Conservation (phyloP, 2,888 invertebrate genomes). For the Pseudococcus viburni region DNA sequence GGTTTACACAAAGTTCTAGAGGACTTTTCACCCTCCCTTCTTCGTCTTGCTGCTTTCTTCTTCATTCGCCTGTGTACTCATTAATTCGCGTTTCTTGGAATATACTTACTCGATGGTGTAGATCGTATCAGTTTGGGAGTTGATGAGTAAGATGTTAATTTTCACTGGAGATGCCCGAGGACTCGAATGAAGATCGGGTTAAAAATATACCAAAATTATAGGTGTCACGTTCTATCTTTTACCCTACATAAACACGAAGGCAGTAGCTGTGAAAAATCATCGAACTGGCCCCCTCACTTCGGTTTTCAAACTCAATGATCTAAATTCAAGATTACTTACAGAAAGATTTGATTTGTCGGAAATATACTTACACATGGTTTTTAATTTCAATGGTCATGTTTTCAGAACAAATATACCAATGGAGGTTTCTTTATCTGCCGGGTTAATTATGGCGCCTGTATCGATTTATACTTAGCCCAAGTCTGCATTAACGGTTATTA, state of each 20-base stretch:
- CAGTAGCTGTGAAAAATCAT: constrained; percentile 23
- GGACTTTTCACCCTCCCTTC: neutral
- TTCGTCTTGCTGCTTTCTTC: neutral
- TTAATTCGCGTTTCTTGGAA: constrained; percentile 47
- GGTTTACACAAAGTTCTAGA: constrained; percentile 26
- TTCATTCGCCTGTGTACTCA: constrained; percentile 9
- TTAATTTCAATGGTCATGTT: no score
- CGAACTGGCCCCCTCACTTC: neutral
- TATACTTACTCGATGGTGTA: neutral
- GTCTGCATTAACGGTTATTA: constrained; percentile 14
- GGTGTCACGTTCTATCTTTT: neutral
- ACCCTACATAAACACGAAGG: neutral
- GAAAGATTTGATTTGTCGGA: neutral
- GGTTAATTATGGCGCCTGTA: neutral
- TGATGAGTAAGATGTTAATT: constrained; percentile 52
- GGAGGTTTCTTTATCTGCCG: neutral
- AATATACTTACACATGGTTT: no score
- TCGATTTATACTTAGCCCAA: neutral
- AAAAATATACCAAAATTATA: constrained; percentile 42
- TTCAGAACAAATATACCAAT: neutral
- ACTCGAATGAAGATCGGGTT: neutral
- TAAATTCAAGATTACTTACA: neutral
- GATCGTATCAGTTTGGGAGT: constrained; percentile 15
- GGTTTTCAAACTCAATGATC: neutral
- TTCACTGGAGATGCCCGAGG: neutral